phyloP scores from a whole-genome alignment of 2,797 vertebrate species.

The Xenentodon cancila region DNA sequence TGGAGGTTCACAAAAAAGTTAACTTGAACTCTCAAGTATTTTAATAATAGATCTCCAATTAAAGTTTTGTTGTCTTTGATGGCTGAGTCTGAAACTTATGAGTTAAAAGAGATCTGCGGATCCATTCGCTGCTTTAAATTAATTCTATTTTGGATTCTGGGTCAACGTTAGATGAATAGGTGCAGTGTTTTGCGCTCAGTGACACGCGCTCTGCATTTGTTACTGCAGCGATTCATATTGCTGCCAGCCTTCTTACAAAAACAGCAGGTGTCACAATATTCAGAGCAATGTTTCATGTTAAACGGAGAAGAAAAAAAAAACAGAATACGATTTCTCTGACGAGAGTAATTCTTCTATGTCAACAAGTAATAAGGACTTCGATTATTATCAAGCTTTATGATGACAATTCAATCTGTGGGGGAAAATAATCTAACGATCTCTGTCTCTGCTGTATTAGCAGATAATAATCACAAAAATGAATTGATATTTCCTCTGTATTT shows the following conservation, averaged over 20 bases:
- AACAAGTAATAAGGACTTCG: slow-evolving; percentile 2
- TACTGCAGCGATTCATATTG: slow-evolving; percentile 28
- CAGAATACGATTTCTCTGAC: background rate
- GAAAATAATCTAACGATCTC: slow-evolving; percentile 4
- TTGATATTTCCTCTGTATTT: slow-evolving; percentile 17
- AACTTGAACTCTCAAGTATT: background rate
- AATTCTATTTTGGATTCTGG: slow-evolving; percentile 12
- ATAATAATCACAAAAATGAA: slow-evolving; percentile 1
- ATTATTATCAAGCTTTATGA: slow-evolving; percentile 6
- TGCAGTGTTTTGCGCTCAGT: background rate
- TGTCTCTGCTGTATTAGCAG: background rate
- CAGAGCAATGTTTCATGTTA: slow-evolving; percentile 21
- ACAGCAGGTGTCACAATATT: slow-evolving; percentile 32
- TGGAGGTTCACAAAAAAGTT: background rate
- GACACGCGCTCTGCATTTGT: slow-evolving; percentile 20
- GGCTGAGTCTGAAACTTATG: slow-evolving; percentile 4
- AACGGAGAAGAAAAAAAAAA: slow-evolving; percentile 6
- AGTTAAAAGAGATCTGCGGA: slow-evolving; percentile 1
- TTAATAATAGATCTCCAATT: background rate
- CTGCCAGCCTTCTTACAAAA: slow-evolving; percentile 25
- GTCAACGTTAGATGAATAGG: slow-evolving; percentile 8
- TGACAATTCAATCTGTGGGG: slow-evolving; percentile 2
- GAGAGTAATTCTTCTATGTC: background rate
- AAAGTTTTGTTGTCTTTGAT: slow-evolving; percentile 6
- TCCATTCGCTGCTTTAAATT: slow-evolving; percentile 11